Evolutionary conservation across 2,797 vertebrate species (phyloP).

Genomic region (Pterois miles): DNA sequence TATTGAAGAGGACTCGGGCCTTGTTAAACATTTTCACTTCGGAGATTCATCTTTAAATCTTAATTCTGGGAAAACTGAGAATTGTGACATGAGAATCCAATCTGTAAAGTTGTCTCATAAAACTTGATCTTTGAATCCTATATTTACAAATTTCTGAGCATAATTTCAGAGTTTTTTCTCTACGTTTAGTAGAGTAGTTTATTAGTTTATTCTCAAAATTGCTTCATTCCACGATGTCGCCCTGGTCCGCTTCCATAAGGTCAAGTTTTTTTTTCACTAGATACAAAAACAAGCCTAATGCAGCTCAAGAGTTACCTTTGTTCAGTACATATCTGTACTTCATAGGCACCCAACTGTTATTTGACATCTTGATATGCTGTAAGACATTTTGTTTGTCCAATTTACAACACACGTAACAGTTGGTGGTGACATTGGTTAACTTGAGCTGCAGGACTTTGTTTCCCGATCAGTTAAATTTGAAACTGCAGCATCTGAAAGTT

Average conservation of each 20-base stretch:
- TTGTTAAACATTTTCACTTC: not conserved
- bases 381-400: not conserved
- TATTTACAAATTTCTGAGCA: not conserved
- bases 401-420: not conserved
- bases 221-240: not conserved
- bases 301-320: constrained; percentile 3
- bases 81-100: not conserved
- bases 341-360: not conserved
- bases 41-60: not conserved
- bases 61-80: not conserved
- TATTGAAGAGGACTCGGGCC: not conserved
- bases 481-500: not conserved
- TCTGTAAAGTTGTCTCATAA: not conserved
- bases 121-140: not conserved
- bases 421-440: not conserved
- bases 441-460: not conserved
- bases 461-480: not conserved
- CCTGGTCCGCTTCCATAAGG: not conserved
- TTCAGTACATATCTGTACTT: not conserved
- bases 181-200: no score
- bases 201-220: not conserved
- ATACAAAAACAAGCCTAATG: not conserved
- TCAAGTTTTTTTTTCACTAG: not conserved
- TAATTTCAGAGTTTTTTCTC: not conserved
- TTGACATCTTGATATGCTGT: not conserved